A percentile compares a stretch with the other conserved stretches of the same genome.
Conservation (phyloP, 2,888 invertebrate genomes). For the Mesodorylaimus sp. region DNA sequence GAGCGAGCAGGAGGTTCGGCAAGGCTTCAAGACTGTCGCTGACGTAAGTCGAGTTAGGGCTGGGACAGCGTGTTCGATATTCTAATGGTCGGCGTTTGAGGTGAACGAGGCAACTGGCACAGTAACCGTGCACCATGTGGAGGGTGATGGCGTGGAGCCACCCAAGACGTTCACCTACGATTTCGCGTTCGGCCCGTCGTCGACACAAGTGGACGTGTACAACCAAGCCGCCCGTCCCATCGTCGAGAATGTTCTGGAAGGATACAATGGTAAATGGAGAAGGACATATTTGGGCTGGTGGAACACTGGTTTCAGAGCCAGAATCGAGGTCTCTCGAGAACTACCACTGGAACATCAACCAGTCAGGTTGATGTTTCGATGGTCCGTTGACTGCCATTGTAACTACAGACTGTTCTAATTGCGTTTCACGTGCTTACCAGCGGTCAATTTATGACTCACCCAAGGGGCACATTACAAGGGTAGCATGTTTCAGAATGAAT, state of each 20-base stretch:
- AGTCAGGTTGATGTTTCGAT: not conserved
- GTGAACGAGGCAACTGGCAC: constrained; percentile 46
- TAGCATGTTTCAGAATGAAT: too few relatives aligned
- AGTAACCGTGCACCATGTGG: constrained; percentile 47
- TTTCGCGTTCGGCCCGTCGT: constrained; percentile 67
- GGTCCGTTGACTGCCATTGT: too few relatives aligned
- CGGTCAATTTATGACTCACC: too few relatives aligned
- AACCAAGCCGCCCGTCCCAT: constrained; percentile 87
- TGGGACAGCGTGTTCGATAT: not conserved
- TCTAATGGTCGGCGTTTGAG: constrained; percentile 15
- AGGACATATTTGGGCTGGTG: too few relatives aligned
- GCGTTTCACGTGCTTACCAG: too few relatives aligned
- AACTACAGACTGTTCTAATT: too few relatives aligned
- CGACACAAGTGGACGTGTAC: constrained; percentile 69
- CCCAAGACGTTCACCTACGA: constrained; percentile 84
- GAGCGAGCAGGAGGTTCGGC: constrained; percentile 59
- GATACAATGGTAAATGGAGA: constrained; percentile 80
- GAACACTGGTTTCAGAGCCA: too few relatives aligned
- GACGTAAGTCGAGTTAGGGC: constrained; percentile 41
- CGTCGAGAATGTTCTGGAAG: constrained; percentile 78
- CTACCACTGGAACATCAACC: too few relatives aligned
- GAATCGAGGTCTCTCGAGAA: not conserved
- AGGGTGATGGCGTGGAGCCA: constrained; percentile 21
- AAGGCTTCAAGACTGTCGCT: constrained; percentile 52
- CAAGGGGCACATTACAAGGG: too few relatives aligned